Percentiles rank a stretch among this genome's conserved stretches.
Evolutionary conservation across 2,888 invertebrate species (phyloP).

Genomic region (Scaeva pyrastri): DNA sequence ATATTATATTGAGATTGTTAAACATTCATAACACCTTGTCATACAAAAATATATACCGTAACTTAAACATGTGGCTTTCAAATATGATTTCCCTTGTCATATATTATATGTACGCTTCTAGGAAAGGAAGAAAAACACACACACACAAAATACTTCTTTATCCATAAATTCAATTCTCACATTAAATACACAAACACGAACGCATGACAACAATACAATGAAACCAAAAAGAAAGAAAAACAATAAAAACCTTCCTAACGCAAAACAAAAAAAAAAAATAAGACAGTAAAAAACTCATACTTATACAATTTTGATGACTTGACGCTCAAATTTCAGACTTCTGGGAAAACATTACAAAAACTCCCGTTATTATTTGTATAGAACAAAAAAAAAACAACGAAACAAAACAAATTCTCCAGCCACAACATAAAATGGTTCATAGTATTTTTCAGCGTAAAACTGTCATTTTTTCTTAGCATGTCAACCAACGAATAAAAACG

Average conservation of each 20-base stretch:
- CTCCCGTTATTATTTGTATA: constrained; percentile 48
- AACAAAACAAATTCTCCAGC: neutral
- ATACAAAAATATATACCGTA: neutral
- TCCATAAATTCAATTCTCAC: constrained; percentile 45
- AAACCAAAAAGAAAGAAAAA: constrained; percentile 12
- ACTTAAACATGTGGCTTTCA: constrained; percentile 4
- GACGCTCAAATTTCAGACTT: neutral
- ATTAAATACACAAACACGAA: constrained; percentile 21
- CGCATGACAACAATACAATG: constrained; percentile 36
- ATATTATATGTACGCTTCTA: neutral
- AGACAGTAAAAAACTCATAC: constrained; percentile 3
- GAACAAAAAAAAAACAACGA: neutral
- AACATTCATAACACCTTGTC: too few species aligned
- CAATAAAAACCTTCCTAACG: neutral
- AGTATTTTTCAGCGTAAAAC: neutral
- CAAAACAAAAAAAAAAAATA: too few species aligned
- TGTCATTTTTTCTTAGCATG: neutral
- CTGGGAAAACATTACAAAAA: constrained; percentile 23
- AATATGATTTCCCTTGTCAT: constrained; percentile 18
- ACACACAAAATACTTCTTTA: neutral
- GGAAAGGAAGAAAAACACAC: neutral
- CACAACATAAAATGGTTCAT: neutral
- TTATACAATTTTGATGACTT: constrained; percentile 45
- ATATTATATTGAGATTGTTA: too few species aligned
- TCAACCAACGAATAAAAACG: neutral